A percentile compares a stretch with the other conserved stretches of the same genome.
Evolutionary conservation across 1,140 invertebrate genomes (phyloP).

Genomic region (Tetragnatha versicolor): DNA sequence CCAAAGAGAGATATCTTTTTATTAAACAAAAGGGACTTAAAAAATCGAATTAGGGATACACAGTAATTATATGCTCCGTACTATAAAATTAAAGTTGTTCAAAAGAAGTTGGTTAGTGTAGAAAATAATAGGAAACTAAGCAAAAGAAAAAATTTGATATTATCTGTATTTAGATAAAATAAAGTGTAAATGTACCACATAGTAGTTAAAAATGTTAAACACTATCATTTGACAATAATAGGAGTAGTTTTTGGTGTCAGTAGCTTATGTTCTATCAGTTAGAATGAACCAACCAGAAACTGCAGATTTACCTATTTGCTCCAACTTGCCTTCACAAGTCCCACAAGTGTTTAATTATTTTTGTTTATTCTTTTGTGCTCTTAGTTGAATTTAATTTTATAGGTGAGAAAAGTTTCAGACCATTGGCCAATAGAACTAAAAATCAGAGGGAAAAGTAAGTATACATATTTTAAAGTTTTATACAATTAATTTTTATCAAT

Average conservation of each 20-base stretch:
- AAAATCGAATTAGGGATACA: not conserved
- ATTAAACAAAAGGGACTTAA: not conserved
- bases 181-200: too few species aligned
- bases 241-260: too few species aligned
- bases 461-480: not conserved
- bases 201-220: too few species aligned
- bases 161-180: too few species aligned
- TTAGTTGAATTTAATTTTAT: not conserved
- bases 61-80: not conserved
- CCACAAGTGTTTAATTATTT: too few species aligned
- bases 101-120: not conserved
- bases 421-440: constrained; percentile 46
- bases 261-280: too few species aligned
- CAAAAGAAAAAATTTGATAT: too few species aligned
- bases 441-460: constrained; percentile 44
- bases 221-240: too few species aligned
- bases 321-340: too few species aligned
- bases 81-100: not conserved
- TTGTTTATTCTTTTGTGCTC: not conserved
- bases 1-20: not conserved
- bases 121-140: too few species aligned
- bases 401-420: constrained; percentile 27
- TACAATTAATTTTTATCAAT: not conserved
- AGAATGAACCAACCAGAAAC: too few species aligned
- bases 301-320: too few species aligned